Evolutionary conservation across 2,888 invertebrate genomes (phyloP).

Genomic region (Dicranocentrus wangi): DNA sequence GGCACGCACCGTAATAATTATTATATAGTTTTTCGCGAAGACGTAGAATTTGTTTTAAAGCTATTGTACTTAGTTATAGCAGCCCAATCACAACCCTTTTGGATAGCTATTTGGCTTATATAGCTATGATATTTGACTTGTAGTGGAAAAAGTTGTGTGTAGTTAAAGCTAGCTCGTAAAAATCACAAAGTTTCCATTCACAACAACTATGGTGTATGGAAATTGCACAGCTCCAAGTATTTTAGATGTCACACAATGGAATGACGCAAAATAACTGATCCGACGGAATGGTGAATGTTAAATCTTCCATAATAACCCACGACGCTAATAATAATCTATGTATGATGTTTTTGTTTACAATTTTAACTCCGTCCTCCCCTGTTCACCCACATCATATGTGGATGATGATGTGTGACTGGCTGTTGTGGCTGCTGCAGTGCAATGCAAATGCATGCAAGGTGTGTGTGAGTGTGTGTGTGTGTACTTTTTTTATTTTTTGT

Average conservation of each 20-base stretch:
- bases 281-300: neutral
- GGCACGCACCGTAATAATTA: no score
- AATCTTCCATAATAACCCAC: neutral
- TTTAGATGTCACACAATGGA: slow-evolving; percentile 10
- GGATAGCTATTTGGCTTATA: no score
- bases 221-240: neutral
- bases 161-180: no score
- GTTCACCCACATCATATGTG: slow-evolving; percentile 12
- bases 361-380: neutral
- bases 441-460: slow-evolving; percentile 7
- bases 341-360: slow-evolving; percentile 16
- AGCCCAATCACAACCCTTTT: no score
- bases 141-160: no score
- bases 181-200: no score
- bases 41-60: no score
- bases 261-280: slow-evolving; percentile 4
- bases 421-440: neutral
- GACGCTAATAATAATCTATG: neutral
- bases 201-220: no score
- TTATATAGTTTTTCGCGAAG: no score
- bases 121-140: no score
- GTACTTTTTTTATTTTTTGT: slow-evolving; percentile 21
- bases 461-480: slow-evolving; percentile 15
- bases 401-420: no score
- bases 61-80: no score